These are phyloP conservation scores for Nixonia krombeini DNA, from an alignment of 1,140 invertebrate species.

Conservation along the genomic window DNA sequence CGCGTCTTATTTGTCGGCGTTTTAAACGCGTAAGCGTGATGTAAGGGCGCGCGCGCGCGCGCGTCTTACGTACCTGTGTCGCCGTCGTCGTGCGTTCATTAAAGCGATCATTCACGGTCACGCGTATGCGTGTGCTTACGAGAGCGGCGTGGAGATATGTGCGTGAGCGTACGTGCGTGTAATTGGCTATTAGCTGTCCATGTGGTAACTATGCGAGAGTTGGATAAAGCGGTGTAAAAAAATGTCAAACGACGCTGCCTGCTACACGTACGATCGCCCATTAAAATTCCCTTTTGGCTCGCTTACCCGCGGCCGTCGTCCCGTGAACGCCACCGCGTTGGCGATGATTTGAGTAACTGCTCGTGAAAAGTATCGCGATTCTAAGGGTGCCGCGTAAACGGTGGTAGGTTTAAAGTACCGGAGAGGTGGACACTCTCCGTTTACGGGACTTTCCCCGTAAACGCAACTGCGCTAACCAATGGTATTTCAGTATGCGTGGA, in stretches of 20 bases:
- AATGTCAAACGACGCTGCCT: constrained; percentile 1
- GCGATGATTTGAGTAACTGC: no score
- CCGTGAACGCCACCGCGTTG: no score
- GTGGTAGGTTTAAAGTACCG: no score
- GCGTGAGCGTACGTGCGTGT: not conserved
- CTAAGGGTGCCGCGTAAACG: no score
- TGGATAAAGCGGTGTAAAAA: not conserved
- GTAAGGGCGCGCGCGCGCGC: not conserved
- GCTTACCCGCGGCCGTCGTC: constrained; percentile 4
- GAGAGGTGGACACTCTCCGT: no score
- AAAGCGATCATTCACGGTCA: constrained; percentile 2
- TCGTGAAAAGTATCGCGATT: no score
- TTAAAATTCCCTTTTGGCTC: constrained; percentile 2
- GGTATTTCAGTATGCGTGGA: no score
- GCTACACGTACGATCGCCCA: not conserved
- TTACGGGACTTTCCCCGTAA: no score
- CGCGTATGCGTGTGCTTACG: not conserved
- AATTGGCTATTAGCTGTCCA: constrained; percentile 10
- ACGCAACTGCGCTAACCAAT: no score
- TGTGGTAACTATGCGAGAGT: not conserved
- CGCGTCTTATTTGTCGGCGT: constrained; percentile 1
- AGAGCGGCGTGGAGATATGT: no score
- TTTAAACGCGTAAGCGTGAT: not conserved
- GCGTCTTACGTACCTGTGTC: constrained; percentile 1
- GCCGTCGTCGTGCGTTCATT: constrained; percentile 10